These are phyloP conservation scores for Anolis sagrei DNA, from an alignment of 2,113 vertebrate genomes.

Conservation along the genomic window DNA sequence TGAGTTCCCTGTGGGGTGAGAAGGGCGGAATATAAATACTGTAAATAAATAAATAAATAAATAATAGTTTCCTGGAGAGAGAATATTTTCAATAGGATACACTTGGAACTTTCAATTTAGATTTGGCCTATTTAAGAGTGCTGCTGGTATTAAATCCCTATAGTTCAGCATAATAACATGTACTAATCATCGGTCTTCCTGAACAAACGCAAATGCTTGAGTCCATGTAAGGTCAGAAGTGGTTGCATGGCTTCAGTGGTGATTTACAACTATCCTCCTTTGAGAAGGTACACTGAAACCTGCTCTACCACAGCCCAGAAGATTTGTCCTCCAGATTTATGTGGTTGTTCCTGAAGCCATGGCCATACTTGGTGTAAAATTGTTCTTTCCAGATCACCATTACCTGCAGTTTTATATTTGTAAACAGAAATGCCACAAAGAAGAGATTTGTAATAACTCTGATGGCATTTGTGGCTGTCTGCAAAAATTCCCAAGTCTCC, in stretches of 20 bases:
- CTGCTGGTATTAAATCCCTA: not conserved
- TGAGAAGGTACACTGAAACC: not conserved
- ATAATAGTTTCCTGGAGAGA: not conserved
- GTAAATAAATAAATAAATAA: too few species aligned
- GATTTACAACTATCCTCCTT: not conserved
- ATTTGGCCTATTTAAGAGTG: not conserved
- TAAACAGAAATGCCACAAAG: not conserved
- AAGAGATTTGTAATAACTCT: not conserved
- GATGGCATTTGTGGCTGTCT: not conserved
- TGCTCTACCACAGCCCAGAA: not conserved
- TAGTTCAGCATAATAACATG: not conserved
- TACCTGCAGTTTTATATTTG: not conserved
- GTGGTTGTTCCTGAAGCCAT: not conserved
- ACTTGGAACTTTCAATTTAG: not conserved
- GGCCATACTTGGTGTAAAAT: not conserved
- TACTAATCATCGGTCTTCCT: not conserved
- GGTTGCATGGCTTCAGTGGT: not conserved
- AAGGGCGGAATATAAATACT: too few species aligned
- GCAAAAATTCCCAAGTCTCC: not conserved
- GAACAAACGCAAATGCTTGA: not conserved
- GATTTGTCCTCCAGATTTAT: slow-evolving; percentile 1
- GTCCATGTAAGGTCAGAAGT: slow-evolving; percentile 18
- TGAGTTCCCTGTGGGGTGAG: too few species aligned
- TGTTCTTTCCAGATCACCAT: not conserved
- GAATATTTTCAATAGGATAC: not conserved